Conservation (phyloP, 2,888 invertebrate species). For the Stratiomys singularior region DNA sequence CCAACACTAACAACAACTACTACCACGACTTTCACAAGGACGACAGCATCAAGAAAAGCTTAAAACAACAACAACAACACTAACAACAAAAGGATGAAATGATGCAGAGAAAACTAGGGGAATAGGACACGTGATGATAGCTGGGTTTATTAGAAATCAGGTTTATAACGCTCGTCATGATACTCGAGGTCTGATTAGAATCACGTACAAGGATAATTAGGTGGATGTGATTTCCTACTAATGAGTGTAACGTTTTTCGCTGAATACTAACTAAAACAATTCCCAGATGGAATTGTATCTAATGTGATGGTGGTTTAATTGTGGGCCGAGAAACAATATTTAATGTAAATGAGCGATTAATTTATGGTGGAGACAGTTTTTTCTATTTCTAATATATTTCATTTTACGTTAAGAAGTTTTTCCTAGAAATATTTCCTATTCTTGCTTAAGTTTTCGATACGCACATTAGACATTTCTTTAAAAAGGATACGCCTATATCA, state of each 20-base stretch:
- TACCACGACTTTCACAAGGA: too few relatives aligned
- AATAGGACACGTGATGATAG: background rate
- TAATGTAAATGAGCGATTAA: background rate
- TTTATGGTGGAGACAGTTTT: background rate
- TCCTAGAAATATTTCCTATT: too few relatives aligned
- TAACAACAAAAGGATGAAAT: too few relatives aligned
- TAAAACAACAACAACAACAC: too few relatives aligned
- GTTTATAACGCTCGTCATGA: conserved; percentile 29
- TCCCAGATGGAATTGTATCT: background rate
- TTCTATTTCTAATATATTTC: too few relatives aligned
- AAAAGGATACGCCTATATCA: too few relatives aligned
- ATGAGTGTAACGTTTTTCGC: conserved; percentile 32
- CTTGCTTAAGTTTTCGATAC: too few relatives aligned
- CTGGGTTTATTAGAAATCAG: conserved; percentile 19
- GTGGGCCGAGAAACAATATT: background rate
- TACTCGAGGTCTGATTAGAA: conserved; percentile 30
- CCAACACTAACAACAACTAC: too few relatives aligned
- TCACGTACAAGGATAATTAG: conserved; percentile 43
- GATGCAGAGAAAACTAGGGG: background rate
- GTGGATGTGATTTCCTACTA: conserved; percentile 43
- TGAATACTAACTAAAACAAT: conserved; percentile 31
- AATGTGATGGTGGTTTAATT: background rate
- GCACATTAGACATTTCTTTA: too few relatives aligned
- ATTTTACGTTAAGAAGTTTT: too few relatives aligned
- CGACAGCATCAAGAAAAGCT: too few relatives aligned